These are phyloP conservation scores for Diaprepes abbreviatus DNA, from an alignment of 2,888 invertebrate species.

Conservation along the genomic window DNA sequence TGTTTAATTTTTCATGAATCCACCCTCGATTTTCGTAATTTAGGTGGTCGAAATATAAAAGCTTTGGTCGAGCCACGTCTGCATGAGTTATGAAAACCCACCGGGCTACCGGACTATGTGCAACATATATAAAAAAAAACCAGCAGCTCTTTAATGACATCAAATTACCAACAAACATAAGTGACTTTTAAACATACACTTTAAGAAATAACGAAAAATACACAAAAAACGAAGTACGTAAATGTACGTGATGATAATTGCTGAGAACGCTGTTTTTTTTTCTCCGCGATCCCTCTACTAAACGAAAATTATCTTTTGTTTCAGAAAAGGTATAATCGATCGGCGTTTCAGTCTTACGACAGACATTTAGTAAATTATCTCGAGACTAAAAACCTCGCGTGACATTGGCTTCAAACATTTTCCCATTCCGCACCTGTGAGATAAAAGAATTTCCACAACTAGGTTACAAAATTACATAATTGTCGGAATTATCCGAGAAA, in stretches of 20 bases:
- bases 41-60: no score
- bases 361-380: constrained; percentile 45
- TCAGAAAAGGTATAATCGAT: constrained; percentile 37
- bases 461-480: constrained; percentile 35
- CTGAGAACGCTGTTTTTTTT: constrained; percentile 27
- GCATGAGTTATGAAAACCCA: no score
- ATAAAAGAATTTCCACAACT: constrained; percentile 30
- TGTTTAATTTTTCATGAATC: no score
- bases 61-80: no score
- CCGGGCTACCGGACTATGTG: no score
- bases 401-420: constrained; percentile 38
- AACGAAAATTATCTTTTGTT: constrained; percentile 42
- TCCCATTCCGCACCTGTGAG: constrained; percentile 43
- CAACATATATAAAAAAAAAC: no score
- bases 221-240: constrained; percentile 6
- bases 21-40: no score
- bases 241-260: constrained; percentile 34
- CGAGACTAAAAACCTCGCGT: constrained; percentile 41
- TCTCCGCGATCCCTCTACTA: constrained; percentile 1
- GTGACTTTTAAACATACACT: constrained; percentile 16
- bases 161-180: constrained; percentile 15
- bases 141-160: no score
- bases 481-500: constrained; percentile 4
- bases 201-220: not conserved
- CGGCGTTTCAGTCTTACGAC: constrained; percentile 40